Percentiles rank a stretch among this genome's conserved stretches.
These are phyloP conservation scores for Notodonta ziczac DNA, from an alignment of 2,888 invertebrate genomes.

Conservation along the genomic window DNA sequence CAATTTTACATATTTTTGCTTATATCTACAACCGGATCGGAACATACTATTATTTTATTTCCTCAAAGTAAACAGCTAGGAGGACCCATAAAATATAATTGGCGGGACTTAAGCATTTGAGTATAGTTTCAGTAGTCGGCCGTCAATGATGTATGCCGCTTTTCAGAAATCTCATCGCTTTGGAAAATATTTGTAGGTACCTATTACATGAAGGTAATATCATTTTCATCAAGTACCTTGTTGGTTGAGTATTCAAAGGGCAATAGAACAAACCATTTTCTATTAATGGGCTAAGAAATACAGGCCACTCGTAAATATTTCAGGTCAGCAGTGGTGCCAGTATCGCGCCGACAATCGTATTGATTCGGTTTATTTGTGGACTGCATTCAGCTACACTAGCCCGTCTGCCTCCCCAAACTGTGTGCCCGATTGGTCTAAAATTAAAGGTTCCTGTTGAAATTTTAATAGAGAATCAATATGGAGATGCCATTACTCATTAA, in stretches of 20 bases:
- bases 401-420: conserved; percentile 41
- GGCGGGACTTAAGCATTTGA: too few species aligned
- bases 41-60: too few species aligned
- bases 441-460: conserved; percentile 33
- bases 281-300: conserved; percentile 25
- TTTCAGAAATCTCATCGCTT: too few species aligned
- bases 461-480: too few species aligned
- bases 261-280: conserved; percentile 5
- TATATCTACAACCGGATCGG: too few species aligned
- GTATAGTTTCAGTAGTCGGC: too few species aligned
- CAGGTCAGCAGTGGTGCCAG: conserved; percentile 39
- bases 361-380: conserved; percentile 73
- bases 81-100: too few species aligned
- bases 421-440: conserved; percentile 38
- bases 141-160: too few species aligned
- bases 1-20: too few species aligned
- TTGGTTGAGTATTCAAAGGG: background rate
- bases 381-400: conserved; percentile 45
- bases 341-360: conserved; percentile 52
- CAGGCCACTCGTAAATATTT: conserved; percentile 33
- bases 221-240: background rate
- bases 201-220: background rate
- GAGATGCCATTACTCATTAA: background rate
- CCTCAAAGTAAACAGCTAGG: too few species aligned
- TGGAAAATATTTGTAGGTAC: too few species aligned